Percentiles rank a stretch among this genome's conserved stretches.
Evolutionary conservation across 2,797 vertebrate genomes (phyloP).

Genomic region (Lacerta bilineata): DNA sequence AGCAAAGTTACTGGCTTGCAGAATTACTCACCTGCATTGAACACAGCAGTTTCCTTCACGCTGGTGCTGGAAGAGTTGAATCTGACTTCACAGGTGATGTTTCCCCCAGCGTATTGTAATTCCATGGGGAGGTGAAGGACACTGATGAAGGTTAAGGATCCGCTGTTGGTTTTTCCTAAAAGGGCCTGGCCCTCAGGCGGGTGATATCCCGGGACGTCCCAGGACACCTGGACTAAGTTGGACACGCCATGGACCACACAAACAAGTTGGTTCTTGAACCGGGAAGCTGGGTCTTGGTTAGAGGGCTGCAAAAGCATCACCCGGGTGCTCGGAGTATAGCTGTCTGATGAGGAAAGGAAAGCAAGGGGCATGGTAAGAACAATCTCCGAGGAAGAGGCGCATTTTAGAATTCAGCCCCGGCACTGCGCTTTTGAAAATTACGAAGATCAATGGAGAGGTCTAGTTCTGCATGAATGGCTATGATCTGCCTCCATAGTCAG

Average conservation of each 20-base stretch:
- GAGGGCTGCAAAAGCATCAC: slow-evolving; percentile 22
- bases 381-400: too few species aligned
- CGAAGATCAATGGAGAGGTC: too few species aligned
- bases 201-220: neutral
- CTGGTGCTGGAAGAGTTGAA: slow-evolving; percentile 23
- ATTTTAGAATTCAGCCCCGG: too few species aligned
- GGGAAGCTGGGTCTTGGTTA: neutral
- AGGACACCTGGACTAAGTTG: slow-evolving; percentile 23
- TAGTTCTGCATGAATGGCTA: too few species aligned
- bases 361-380: too few species aligned
- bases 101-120: neutral
- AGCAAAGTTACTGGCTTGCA: neutral
- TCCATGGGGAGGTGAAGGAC: neutral
- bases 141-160: neutral
- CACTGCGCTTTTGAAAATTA: too few species aligned
- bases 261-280: neutral
- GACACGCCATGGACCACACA: slow-evolving; percentile 24
- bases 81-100: neutral
- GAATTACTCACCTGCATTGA: neutral
- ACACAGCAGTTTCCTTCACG: neutral
- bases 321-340: neutral
- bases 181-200: neutral
- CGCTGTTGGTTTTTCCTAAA: neutral
- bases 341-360: slow-evolving; percentile 13
- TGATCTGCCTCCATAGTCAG: too few species aligned